Evolutionary conservation across 2,113 vertebrate genomes (phyloP).

Genomic region (Neopipo cinnamomea): DNA sequence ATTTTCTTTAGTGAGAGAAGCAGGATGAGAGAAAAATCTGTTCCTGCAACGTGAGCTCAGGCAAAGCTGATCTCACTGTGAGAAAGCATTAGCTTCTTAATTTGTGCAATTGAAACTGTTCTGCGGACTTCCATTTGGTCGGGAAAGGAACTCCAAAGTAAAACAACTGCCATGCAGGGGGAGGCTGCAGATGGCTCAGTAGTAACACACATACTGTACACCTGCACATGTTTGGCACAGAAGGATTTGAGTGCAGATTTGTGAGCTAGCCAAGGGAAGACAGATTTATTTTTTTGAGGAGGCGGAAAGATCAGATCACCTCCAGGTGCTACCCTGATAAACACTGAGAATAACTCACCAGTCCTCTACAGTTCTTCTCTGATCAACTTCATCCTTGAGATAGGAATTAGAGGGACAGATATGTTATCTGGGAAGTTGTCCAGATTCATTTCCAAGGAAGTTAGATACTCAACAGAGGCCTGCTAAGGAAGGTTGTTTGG

Average conservation of each 20-base stretch:
- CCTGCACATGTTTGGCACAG: constrained; percentile 50
- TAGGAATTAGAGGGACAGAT: neutral
- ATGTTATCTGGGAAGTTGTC: constrained; percentile 20
- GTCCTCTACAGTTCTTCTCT: neutral
- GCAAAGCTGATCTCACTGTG: constrained; percentile 38
- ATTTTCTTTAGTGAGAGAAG: neutral
- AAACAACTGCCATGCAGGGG: constrained; percentile 11
- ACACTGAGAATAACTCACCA: constrained; percentile 32
- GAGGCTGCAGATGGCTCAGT: constrained; percentile 40
- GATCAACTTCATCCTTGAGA: constrained; percentile 14
- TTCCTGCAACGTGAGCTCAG: constrained; percentile 48
- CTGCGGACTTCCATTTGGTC: constrained; percentile 41
- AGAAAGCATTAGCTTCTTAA: constrained; percentile 58
- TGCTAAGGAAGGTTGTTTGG: neutral
- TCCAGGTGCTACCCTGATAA: constrained; percentile 49
- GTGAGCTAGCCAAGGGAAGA: constrained; percentile 20
- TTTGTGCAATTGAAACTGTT: constrained; percentile 48
- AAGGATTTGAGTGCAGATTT: constrained; percentile 51
- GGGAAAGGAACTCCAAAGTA: constrained; percentile 20
- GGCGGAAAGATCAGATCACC: constrained; percentile 55
- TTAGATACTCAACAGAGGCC: neutral
- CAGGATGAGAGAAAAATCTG: constrained; percentile 16
- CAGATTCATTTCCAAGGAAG: constrained; percentile 37
- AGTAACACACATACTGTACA: constrained; percentile 34
- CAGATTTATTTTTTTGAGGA: constrained; percentile 61